These are phyloP conservation scores for Platichthys flesus DNA, from an alignment of 2,113 vertebrate species.

Conservation along the genomic window DNA sequence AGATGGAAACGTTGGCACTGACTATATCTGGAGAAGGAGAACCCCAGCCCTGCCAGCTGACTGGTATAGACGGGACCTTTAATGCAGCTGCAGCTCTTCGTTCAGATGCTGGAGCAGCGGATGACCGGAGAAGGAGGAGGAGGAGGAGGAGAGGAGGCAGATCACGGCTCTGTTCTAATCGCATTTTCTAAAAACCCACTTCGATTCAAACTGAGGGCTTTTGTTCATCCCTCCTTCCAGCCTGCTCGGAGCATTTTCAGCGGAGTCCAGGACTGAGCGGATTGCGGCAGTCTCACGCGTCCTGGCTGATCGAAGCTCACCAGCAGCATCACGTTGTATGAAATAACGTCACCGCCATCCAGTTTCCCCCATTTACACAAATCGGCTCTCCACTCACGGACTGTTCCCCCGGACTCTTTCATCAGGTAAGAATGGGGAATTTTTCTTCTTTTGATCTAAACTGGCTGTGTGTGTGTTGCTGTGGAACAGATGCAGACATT, in stretches of 20 bases:
- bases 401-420: constrained; percentile 43
- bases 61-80: constrained; percentile 59
- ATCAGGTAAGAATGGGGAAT: constrained; percentile 65
- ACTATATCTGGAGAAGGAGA: constrained; percentile 2
- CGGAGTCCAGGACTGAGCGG: constrained; percentile 32
- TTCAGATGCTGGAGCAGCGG: constrained; percentile 72
- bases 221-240: not conserved
- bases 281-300: constrained; percentile 57
- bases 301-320: constrained; percentile 58
- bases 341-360: constrained; percentile 79
- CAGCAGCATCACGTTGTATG: constrained; percentile 58
- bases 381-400: constrained; percentile 58
- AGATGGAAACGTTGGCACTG: not conserved
- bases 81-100: constrained; percentile 76
- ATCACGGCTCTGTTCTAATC: constrained; percentile 32
- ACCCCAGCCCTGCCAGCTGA: constrained; percentile 46
- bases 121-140: constrained; percentile 50
- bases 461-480: not conserved
- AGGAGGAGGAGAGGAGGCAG: constrained; percentile 52
- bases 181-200: constrained; percentile 28
- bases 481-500: not conserved
- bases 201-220: constrained; percentile 26
- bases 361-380: constrained; percentile 50
- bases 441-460: not conserved
- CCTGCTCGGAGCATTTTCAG: not conserved